These are phyloP conservation scores for Clarias batrachus DNA, from an alignment of 2,113 vertebrate species.

Conservation along the genomic window DNA sequence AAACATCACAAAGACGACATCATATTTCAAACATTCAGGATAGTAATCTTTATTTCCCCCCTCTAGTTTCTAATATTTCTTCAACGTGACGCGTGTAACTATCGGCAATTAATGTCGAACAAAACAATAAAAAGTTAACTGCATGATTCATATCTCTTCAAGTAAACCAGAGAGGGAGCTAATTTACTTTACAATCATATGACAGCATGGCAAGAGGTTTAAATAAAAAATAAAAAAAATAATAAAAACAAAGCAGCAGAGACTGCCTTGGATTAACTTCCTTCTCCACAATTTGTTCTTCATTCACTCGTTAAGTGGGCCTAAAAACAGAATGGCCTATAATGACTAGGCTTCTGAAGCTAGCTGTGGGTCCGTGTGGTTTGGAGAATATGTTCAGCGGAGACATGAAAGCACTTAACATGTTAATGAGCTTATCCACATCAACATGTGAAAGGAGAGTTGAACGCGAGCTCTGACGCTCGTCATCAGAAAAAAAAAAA, in stretches of 20 bases:
- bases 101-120: background rate
- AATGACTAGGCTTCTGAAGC: conserved; percentile 16
- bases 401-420: conserved; percentile 6
- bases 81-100: background rate
- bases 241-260: background rate
- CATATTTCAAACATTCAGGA: background rate
- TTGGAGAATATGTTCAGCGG: background rate
- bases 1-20: background rate
- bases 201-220: background rate
- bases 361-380: conserved; percentile 4
- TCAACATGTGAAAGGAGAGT: background rate
- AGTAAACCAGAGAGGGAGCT: conserved; percentile 1
- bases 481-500: no score
- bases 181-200: conserved; percentile 9
- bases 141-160: background rate
- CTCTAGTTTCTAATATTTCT: background rate
- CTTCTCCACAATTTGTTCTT: conserved; percentile 38
- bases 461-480: background rate
- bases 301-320: conserved; percentile 21
- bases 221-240: conserved; percentile 26
- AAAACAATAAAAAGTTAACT: background rate
- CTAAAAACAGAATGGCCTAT: conserved; percentile 44
- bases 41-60: background rate
- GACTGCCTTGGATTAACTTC: conserved; percentile 34
- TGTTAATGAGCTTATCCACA: conserved; percentile 16